Percentiles rank a stretch among this genome's conserved stretches.
phyloP scores from a whole-genome alignment of 30 jellyfish, hydroid and myxozoan genomes.

The Hydractinia echinata region DNA sequence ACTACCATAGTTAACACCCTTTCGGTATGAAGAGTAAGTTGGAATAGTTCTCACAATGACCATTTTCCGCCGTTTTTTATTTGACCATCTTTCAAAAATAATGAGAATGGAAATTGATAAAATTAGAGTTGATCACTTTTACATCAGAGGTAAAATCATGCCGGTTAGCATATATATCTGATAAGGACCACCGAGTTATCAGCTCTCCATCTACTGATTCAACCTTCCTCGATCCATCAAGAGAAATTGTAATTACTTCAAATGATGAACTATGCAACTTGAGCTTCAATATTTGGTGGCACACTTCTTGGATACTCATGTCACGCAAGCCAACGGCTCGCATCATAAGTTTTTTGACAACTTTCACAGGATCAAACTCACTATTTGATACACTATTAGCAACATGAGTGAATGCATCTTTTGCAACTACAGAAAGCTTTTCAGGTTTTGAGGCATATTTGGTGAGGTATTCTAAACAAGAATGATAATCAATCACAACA shows the following conservation, averaged over 20 bases:
- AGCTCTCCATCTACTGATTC: slow-evolving; percentile 31
- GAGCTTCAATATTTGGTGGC: slow-evolving; percentile 45
- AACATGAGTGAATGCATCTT: slow-evolving; percentile 26
- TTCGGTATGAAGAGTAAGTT: slow-evolving; percentile 9
- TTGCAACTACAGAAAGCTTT: background rate
- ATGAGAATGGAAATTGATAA: slow-evolving; percentile 27
- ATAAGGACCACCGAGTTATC: slow-evolving; percentile 9
- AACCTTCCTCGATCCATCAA: slow-evolving; percentile 35
- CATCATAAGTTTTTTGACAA: slow-evolving; percentile 41
- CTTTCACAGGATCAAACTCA: slow-evolving; percentile 29
- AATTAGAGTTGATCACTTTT: slow-evolving; percentile 15
- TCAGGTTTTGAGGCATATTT: slow-evolving; percentile 49
- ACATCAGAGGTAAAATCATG: background rate
- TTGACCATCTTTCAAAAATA: slow-evolving; percentile 24
- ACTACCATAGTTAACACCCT: slow-evolving; percentile 19
- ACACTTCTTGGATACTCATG: slow-evolving; percentile 58
- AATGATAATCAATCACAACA: slow-evolving; percentile 28
- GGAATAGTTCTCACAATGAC: background rate
- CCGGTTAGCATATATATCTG: slow-evolving; percentile 32
- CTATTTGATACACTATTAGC: background rate
- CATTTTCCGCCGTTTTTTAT: background rate
- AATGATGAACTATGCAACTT: slow-evolving; percentile 44
- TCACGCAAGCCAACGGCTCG: slow-evolving; percentile 62
- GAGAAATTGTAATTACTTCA: slow-evolving; percentile 26
- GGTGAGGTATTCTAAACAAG: slow-evolving; percentile 35